These are phyloP conservation scores for Laticauda laticaudata DNA, from an alignment of 2,113 vertebrate species.

Conservation along the genomic window DNA sequence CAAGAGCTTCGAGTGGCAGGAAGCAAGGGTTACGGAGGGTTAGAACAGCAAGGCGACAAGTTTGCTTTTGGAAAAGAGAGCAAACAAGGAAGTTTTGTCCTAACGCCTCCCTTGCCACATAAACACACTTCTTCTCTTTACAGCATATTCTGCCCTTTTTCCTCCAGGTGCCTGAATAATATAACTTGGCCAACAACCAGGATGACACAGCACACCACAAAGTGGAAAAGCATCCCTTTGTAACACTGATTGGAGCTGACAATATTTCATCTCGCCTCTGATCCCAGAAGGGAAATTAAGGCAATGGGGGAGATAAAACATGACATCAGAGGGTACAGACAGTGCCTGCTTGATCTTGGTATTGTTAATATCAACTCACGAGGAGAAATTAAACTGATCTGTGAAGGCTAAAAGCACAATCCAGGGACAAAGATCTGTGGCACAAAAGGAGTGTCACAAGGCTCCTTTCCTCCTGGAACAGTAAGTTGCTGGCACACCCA, in stretches of 20 bases:
- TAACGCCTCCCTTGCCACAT: constrained; percentile 1
- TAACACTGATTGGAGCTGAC: constrained; percentile 63
- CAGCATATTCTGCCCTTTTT: neutral
- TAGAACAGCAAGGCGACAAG: constrained; percentile 27
- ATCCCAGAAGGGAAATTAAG: constrained; percentile 59
- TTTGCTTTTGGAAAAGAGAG: neutral
- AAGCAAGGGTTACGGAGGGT: neutral
- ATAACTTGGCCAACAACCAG: constrained; percentile 28
- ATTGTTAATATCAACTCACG: constrained; percentile 54
- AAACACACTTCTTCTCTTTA: neutral
- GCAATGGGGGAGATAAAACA: constrained; percentile 46
- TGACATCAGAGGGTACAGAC: constrained; percentile 63
- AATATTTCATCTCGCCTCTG: constrained; percentile 39
- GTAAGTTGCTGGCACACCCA: neutral
- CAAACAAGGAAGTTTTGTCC: constrained; percentile 2
- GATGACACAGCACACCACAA: constrained; percentile 54
- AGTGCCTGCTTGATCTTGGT: constrained; percentile 51
- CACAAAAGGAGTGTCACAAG: neutral
- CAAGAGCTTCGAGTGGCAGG: constrained; percentile 40
- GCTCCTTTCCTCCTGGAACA: neutral
- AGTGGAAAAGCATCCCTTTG: constrained; percentile 43
- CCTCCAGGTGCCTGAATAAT: constrained; percentile 33
- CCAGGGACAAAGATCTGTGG: neutral
- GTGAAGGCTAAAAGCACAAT: constrained; percentile 27
- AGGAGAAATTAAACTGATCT: constrained; percentile 57